Evolutionary conservation across 1,140 invertebrate species (phyloP), one percentile per base, ranked within the genome.

Genomic region (Calosoma granatense): DNA sequence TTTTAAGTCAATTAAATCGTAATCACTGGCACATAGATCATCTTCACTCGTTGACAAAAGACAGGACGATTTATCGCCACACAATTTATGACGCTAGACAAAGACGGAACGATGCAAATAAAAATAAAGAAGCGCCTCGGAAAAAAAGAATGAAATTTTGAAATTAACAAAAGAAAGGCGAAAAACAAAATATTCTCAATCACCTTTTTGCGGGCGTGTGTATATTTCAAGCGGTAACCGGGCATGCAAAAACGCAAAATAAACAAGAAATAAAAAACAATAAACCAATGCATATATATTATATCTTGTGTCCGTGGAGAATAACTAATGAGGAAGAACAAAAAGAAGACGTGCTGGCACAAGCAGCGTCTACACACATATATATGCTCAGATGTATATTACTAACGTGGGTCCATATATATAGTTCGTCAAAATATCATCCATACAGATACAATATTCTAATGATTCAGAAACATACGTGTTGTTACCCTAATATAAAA

Each of bases 1-100:
- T 47, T 47, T 47, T 47, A 47, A 47, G 41, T 47, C 41, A 47
- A 47, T 47, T 47, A 47, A 47, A 47, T 47, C 41, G 41, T 47
- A 47, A 47, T 47, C 41, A 47, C 17, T 9, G 41, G 4, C 41
- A 12, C 41, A 47, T 47, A 47, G 41, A 47, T 47, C 41, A 47
- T 47, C 15, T 17, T 47, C 9, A 47, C 9, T n/a, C 41, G 41
- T 47, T 47, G 41, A 47, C 41, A 47, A 47, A 47, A 47, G 41
- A 47, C 41, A 47, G 15, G 41, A 47, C 41, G 41, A 47, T 47
- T 47, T 47, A 47, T 17, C 41, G 41, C 6, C 41, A 4, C 9
- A 17, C 6, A 17, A 47, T 47, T 47, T 47, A 47, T 47, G 41
- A 17, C 3, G 41, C 26, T 14, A 30, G 14, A 30, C 26, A 30